Evolutionary conservation across 2,113 vertebrate species (phyloP).

Genomic region (Donacobius atricapilla): DNA sequence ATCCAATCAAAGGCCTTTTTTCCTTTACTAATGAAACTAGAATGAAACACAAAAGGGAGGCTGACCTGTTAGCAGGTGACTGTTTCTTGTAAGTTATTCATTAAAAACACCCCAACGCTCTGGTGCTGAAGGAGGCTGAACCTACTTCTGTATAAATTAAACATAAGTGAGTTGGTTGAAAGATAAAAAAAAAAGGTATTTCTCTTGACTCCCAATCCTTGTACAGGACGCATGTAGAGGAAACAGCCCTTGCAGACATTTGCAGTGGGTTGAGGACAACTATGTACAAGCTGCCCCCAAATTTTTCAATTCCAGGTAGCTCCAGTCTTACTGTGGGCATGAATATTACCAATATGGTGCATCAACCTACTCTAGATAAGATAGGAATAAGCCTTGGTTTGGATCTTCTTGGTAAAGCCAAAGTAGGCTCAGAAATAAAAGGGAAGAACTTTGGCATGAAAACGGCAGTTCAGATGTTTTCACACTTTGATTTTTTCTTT

Average conservation of each 20-base stretch:
- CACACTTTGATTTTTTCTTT: neutral
- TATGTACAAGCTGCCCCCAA: neutral
- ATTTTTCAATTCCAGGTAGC: neutral
- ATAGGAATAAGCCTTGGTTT: neutral
- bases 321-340: neutral
- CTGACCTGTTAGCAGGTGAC: conserved; percentile 62
- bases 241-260: neutral
- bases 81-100: conserved; percentile 65
- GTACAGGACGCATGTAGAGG: neutral
- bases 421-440: neutral
- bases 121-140: conserved; percentile 11
- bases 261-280: neutral
- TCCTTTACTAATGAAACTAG: conserved; percentile 56
- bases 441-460: neutral
- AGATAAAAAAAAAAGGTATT: neutral
- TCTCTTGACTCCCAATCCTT: neutral
- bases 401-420: neutral
- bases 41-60: conserved; percentile 62
- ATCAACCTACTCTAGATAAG: neutral
- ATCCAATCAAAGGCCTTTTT: conserved; percentile 54
- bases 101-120: conserved; percentile 52
- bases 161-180: neutral
- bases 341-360: neutral
- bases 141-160: conserved; percentile 38
- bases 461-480: neutral